Evolutionary conservation across 2,888 invertebrate genomes (phyloP).

Genomic region (Rutpela maculata): DNA sequence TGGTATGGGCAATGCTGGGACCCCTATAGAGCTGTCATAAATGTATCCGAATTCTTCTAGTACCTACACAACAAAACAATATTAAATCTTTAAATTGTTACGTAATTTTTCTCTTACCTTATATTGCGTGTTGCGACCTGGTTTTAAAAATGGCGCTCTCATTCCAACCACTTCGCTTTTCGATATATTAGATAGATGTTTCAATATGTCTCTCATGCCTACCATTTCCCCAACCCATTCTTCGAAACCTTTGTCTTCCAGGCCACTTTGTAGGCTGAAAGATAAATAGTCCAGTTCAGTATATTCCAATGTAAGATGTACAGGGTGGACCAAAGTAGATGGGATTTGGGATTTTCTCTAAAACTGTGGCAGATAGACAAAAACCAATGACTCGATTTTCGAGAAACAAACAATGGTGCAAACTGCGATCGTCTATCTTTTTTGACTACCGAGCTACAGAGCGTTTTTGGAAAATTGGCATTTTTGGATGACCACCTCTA

Average conservation of each 20-base stretch:
- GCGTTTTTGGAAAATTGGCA: no score
- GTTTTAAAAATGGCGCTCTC: slow-evolving; percentile 92
- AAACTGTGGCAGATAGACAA: no score
- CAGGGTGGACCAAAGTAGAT: no score
- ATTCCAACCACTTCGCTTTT: slow-evolving; percentile 89
- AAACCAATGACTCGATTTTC: no score
- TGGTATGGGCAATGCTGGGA: slow-evolving; percentile 86
- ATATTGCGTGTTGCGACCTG: slow-evolving; percentile 94
- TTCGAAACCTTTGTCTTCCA: slow-evolving; percentile 93
- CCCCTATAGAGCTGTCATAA: slow-evolving; percentile 94
- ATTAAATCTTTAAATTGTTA: background rate
- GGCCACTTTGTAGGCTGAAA: slow-evolving; percentile 83
- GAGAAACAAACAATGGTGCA: no score
- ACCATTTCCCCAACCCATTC: slow-evolving; percentile 97
- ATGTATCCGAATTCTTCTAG: slow-evolving; percentile 94
- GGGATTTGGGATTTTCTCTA: no score
- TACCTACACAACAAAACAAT: slow-evolving; percentile 76
- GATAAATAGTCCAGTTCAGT: slow-evolving; percentile 28
- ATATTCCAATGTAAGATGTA: background rate
- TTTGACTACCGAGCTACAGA: no score
- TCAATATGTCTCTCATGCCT: slow-evolving; percentile 92
- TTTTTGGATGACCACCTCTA: no score
- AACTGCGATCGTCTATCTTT: no score
- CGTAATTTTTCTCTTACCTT: slow-evolving; percentile 77
- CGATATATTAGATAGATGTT: slow-evolving; percentile 88